Percentiles rank a stretch among this genome's conserved stretches.
Evolutionary conservation across 2,797 vertebrate species (phyloP).

Genomic region (Danio albolineatus): DNA sequence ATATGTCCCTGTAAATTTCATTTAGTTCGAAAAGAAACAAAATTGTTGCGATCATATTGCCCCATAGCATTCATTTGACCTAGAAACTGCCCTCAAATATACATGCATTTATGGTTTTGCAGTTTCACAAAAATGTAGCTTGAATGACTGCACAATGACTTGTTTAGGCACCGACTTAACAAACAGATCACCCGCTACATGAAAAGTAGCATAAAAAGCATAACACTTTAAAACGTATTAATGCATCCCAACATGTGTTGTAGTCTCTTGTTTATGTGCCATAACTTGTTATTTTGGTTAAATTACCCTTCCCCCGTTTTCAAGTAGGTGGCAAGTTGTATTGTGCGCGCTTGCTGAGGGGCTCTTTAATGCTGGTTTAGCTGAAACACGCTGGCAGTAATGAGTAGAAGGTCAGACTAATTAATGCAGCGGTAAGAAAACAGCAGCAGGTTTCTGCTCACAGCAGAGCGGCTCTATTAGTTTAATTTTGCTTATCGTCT

Average conservation of each 20-base stretch:
- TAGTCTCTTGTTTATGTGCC: constrained; percentile 4
- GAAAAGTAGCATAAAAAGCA: no score
- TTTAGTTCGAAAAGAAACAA: no score
- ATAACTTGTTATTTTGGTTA: constrained; percentile 28
- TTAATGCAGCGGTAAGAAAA: constrained; percentile 74
- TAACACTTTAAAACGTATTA: not conserved
- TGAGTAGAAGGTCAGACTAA: constrained; percentile 74
- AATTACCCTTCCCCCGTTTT: not conserved
- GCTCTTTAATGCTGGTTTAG: constrained; percentile 53
- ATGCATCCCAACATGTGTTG: not conserved
- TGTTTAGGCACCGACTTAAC: no score
- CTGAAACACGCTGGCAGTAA: constrained; percentile 57
- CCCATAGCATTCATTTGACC: no score
- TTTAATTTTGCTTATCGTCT: constrained; percentile 71
- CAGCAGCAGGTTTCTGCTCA: constrained; percentile 66
- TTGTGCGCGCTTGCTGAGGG: constrained; percentile 21
- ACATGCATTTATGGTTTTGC: no score
- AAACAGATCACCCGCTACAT: no score
- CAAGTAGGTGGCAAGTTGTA: constrained; percentile 31
- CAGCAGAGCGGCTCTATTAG: constrained; percentile 72
- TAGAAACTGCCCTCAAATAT: no score
- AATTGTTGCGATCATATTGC: no score
- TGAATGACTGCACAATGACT: no score
- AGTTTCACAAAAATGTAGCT: no score
- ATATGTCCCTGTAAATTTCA: no score